Evolutionary conservation across 1,140 invertebrate species (phyloP).

Genomic region (Paraescarpia echinospica): DNA sequence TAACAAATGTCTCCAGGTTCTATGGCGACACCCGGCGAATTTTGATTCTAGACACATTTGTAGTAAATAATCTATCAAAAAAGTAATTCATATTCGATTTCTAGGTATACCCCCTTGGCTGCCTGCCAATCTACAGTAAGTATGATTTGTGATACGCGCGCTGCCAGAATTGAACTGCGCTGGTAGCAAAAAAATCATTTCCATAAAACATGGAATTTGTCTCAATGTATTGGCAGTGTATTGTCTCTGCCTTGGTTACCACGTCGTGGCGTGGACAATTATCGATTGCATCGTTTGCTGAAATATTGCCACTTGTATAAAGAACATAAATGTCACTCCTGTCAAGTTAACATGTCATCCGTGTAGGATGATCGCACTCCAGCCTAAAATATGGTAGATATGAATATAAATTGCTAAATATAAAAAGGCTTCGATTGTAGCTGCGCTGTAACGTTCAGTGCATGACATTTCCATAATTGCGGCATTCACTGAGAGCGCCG

Average conservation of each 20-base stretch:
- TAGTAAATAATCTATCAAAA: too few species aligned
- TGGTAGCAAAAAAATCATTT: too few species aligned
- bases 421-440: slow-evolving; percentile 5
- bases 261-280: neutral
- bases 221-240: too few species aligned
- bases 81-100: too few species aligned
- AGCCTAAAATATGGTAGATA: neutral
- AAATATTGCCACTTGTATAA: neutral
- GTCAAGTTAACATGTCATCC: neutral
- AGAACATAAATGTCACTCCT: slow-evolving; percentile 1
- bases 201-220: too few species aligned
- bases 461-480: slow-evolving; percentile 16
- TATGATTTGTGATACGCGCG: too few species aligned
- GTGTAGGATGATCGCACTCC: neutral
- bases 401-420: slow-evolving; percentile 9
- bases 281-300: neutral
- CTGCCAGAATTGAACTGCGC: too few species aligned
- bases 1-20: too few species aligned
- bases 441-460: neutral
- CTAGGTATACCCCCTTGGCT: too few species aligned
- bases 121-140: too few species aligned
- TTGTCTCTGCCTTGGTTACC: neutral
- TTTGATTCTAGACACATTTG: too few species aligned
- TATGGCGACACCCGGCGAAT: too few species aligned
- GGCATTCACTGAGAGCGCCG: neutral